Base-by-base conservation (phyloP, 2,797 vertebrate species). In the Chelon labrosus region DNA sequence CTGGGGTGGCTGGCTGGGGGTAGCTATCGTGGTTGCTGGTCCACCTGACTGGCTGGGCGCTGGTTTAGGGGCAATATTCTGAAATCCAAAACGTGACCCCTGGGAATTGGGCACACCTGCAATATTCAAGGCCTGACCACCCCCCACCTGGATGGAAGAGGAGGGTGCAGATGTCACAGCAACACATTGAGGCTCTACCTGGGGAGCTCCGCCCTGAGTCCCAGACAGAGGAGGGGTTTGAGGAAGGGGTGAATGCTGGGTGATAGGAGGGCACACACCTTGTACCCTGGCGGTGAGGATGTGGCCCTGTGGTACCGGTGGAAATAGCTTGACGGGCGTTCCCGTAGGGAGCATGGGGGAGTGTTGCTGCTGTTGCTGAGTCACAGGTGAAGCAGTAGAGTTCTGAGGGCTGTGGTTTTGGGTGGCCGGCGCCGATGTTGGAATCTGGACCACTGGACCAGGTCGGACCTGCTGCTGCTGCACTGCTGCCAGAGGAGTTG, bases 41-140 rank as follows among this genome's bases (percentile, higher is more conserved):
- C 93, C 88, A 89, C 92, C 16, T 82, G 94, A 88, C 86, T 97
- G 97, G 83, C 94, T 95, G 0, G 95, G 96, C 44, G 96, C 93
- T 76, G 98, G 98, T 90, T 99, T 99, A 64, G 98, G 98, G 58
- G 98, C 98, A 55, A 99, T 99, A 60, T 97, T 99, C 88, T 99
- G 98, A 95, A 99, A 99, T 39, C 96, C 94, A 55, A 97, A 96
- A 14, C 98, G 95, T 37, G 97, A 95, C 4, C 95, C 94, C 11
- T 96, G 96, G 70, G 96, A 92, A 80, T 92, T 96, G 38, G 96
- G 94, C 53, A 97, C 93, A 49, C 96, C 95, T 38, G 96, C 93
- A 5, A 97, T 95, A 59, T 95, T 96, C 79, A 97, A 93, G 47
- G 96, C 84, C 80, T 97, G 97, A 78, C 96, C 95, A 51, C 94